phyloP scores from a whole-genome alignment of 2,113 vertebrate genomes.

The Gulo gulo region DNA sequence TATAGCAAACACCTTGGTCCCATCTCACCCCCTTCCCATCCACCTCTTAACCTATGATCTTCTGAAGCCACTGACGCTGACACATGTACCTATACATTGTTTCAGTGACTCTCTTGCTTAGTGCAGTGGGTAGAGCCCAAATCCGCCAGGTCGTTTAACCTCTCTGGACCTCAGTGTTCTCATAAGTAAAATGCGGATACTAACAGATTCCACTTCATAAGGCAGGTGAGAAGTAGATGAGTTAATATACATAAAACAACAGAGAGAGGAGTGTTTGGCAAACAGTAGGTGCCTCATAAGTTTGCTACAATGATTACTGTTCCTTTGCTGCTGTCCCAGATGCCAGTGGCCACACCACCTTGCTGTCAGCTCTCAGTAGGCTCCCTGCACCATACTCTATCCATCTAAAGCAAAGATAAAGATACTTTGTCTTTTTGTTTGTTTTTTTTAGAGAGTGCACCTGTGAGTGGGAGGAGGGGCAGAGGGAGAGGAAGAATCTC shows the following conservation, averaged over 20 bases:
- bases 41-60: not conserved
- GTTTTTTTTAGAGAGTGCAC: not conserved
- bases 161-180: not conserved
- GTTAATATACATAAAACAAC: not conserved
- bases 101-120: not conserved
- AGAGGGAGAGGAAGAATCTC: not conserved
- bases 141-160: not conserved
- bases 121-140: not conserved
- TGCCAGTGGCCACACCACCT: not conserved
- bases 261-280: not conserved
- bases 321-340: not conserved
- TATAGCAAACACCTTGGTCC: not conserved
- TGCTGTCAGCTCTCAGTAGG: not conserved
- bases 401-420: not conserved
- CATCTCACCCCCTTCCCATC: not conserved
- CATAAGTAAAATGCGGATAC: not conserved
- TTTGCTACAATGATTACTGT: not conserved
- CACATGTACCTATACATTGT: fast-evolving
- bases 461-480: not conserved
- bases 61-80: not conserved
- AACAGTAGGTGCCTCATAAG: not conserved
- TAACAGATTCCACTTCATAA: not conserved
- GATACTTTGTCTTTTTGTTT: not conserved
- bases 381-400: not conserved
- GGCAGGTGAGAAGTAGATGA: not conserved